Evolutionary conservation across 2,888 invertebrate genomes (phyloP).

Genomic region (Drosophila mimica): DNA sequence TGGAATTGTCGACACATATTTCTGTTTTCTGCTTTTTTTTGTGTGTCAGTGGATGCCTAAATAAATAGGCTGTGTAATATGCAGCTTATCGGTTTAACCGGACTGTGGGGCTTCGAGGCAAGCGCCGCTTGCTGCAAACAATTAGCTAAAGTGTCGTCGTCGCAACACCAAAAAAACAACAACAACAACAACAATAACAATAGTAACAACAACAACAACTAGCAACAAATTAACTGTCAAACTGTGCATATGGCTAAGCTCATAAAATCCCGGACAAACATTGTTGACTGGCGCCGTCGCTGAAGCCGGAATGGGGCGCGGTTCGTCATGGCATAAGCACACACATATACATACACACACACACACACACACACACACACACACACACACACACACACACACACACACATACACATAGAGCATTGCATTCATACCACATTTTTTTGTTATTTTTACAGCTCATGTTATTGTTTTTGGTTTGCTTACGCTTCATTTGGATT

Average conservation of each 20-base stretch:
- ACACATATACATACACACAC: slow-evolving; percentile 13
- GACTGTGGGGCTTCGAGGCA: slow-evolving; percentile 33
- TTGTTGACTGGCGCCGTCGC: slow-evolving; percentile 64
- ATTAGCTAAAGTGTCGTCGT: slow-evolving; percentile 74
- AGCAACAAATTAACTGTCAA: slow-evolving; percentile 37
- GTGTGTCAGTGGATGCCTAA: neutral
- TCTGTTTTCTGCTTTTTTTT: neutral
- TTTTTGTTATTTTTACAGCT: slow-evolving; percentile 48
- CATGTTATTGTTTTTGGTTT: slow-evolving; percentile 48
- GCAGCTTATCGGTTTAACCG: slow-evolving; percentile 42
- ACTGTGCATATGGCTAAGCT: slow-evolving; percentile 56
- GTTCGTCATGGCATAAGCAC: slow-evolving; percentile 34
- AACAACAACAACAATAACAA: neutral
- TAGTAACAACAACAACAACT: slow-evolving; percentile 14
- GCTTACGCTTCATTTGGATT: slow-evolving; percentile 75
- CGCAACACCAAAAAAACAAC: slow-evolving; percentile 24
- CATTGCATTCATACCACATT: slow-evolving; percentile 65
- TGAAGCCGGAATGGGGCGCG: slow-evolving; percentile 47
- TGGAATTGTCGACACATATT: slow-evolving; percentile 14
- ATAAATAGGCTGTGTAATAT: slow-evolving; percentile 39
- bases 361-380: slow-evolving; percentile 28
- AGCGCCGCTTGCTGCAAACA: slow-evolving; percentile 65
- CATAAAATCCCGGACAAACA: slow-evolving; percentile 62
- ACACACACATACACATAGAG: slow-evolving; percentile 25
- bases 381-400: neutral